Percentiles rank a stretch among this genome's conserved stretches.
phyloP scores from a whole-genome alignment of 2,113 vertebrate genomes.

The Catagonus wagneri region DNA sequence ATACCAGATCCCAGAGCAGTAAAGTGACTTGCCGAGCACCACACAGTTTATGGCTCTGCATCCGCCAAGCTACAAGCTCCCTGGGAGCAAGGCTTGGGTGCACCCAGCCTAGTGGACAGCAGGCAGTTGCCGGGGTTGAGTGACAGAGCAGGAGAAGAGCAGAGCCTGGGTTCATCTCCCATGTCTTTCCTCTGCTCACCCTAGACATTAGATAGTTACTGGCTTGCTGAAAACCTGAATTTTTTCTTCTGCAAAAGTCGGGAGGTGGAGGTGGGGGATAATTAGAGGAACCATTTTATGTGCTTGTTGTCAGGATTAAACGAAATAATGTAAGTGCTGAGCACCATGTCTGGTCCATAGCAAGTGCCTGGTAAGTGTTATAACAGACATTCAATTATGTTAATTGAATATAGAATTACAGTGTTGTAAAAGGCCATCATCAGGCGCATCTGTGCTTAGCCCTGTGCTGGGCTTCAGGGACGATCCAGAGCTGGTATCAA shows the following conservation, averaged over 20 bases:
- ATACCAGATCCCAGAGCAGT: conserved; percentile 3
- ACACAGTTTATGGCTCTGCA: not conserved
- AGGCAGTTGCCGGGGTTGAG: not conserved
- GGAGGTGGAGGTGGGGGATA: not conserved
- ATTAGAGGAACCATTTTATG: conserved; percentile 58
- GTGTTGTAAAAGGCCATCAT: conserved; percentile 60
- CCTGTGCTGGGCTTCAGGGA: conserved; percentile 9
- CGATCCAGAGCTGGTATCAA: not conserved
- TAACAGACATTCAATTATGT: conserved; percentile 62
- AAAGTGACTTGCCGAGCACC: conserved; percentile 22
- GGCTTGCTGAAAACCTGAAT: conserved; percentile 36
- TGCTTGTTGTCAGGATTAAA: conserved; percentile 62
- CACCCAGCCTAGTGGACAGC: not conserved
- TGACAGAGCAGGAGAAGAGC: conserved; percentile 2
- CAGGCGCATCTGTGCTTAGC: conserved; percentile 60
- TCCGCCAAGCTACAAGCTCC: not conserved
- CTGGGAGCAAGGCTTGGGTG: not conserved
- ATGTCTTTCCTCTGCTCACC: not conserved
- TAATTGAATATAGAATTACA: conserved; percentile 75
- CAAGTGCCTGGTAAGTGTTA: conserved; percentile 65
- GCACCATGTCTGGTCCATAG: conserved; percentile 51
- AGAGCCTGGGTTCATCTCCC: not conserved
- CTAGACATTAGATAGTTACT: not conserved
- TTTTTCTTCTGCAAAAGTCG: conserved; percentile 35
- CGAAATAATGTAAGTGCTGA: conserved; percentile 70